phyloP scores from a whole-genome alignment of 2,113 vertebrate species.

The Ahaetulla prasina region DNA sequence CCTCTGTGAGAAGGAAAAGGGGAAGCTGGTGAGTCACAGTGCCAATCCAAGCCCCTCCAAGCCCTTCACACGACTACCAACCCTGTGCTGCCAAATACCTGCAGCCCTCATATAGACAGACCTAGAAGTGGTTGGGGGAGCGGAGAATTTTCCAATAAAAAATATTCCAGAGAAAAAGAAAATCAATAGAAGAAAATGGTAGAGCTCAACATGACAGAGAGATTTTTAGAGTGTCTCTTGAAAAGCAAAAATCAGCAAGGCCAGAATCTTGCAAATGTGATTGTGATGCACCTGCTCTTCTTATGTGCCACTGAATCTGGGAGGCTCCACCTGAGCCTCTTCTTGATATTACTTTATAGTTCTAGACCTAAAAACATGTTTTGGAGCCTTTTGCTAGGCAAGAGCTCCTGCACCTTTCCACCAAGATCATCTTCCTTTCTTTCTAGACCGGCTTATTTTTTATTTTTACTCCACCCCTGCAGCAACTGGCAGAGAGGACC shows the following conservation, averaged over 20 bases:
- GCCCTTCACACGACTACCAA: not conserved
- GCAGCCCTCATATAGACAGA: too few species aligned
- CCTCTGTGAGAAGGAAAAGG: slow-evolving; percentile 63
- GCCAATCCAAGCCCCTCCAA: fast-evolving
- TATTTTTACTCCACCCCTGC: not conserved
- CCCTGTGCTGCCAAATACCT: not conserved
- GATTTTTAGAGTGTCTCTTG: not conserved
- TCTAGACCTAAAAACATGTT: not conserved
- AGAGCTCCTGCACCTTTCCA: not conserved
- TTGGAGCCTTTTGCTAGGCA: not conserved
- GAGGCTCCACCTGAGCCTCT: not conserved
- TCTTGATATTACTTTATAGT: not conserved
- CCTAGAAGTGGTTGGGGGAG: not conserved
- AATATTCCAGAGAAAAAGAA: not conserved
- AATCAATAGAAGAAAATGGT: too few species aligned
- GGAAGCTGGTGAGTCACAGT: not conserved
- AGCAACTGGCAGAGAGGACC: not conserved
- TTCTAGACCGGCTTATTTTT: not conserved
- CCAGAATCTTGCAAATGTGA: not conserved
- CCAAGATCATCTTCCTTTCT: not conserved
- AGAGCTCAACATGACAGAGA: not conserved
- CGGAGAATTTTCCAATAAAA: not conserved
- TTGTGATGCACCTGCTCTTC: not conserved
- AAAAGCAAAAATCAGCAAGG: not conserved
- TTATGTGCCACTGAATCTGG: not conserved